These are phyloP conservation scores for Noctilio leporinus DNA, from an alignment of 2,113 vertebrate species.

Conservation along the genomic window DNA sequence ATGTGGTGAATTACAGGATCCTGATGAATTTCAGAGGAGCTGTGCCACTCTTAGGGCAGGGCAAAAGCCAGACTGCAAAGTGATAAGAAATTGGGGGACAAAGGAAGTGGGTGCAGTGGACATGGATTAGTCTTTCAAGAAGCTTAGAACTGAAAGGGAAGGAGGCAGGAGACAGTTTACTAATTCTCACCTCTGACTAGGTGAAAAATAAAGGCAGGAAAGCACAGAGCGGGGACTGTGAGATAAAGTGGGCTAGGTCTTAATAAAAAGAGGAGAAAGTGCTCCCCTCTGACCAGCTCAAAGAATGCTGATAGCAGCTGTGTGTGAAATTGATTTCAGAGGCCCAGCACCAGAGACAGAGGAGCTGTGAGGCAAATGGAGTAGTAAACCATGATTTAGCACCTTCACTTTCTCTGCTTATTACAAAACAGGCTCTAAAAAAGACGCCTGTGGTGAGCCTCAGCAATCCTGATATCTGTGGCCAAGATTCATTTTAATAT, in stretches of 20 bases:
- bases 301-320: conserved; percentile 59
- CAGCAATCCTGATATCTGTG: conserved; percentile 22
- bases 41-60: neutral
- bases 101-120: neutral
- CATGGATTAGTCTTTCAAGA: neutral
- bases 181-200: neutral
- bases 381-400: conserved; percentile 62
- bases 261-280: conserved; percentile 51
- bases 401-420: conserved; percentile 49
- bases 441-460: conserved; percentile 38
- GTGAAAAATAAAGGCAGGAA: neutral
- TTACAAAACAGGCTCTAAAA: conserved; percentile 61
- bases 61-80: neutral
- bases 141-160: neutral
- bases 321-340: conserved; percentile 70
- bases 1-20: conserved; percentile 18
- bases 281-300: conserved; percentile 32
- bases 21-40: neutral
- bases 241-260: conserved; percentile 58
- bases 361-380: conserved; percentile 14
- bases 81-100: neutral
- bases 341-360: conserved; percentile 14
- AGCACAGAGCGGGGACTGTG: neutral
- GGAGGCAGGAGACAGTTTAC: neutral
- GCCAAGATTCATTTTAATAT: conserved; percentile 42